Percentiles rank a stretch among this genome's conserved stretches.
phyloP scores from a whole-genome alignment of 2,797 vertebrate species.

The Eulemur albifrons region DNA sequence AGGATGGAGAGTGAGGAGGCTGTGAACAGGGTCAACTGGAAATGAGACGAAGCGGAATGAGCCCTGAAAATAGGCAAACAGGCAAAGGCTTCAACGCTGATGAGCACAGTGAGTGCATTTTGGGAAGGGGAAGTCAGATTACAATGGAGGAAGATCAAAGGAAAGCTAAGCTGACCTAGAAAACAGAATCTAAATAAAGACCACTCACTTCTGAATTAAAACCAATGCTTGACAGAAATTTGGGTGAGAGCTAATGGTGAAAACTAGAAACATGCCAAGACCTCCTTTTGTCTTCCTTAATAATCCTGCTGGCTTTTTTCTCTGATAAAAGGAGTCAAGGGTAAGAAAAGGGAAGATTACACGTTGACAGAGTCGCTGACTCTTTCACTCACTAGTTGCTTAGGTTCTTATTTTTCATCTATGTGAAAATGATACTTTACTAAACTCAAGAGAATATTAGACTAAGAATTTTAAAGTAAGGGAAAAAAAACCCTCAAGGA shows the following conservation, averaged over 20 bases:
- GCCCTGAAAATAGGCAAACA: neutral
- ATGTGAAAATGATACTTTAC: neutral
- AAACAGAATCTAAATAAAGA: neutral
- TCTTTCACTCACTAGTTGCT: neutral
- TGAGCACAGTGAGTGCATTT: neutral
- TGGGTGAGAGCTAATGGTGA: neutral
- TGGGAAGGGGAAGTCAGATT: neutral
- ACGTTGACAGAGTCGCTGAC: neutral
- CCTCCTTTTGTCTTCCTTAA: neutral
- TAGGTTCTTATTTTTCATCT: neutral
- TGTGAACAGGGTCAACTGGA: neutral
- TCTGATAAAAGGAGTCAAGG: neutral
- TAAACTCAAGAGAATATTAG: neutral
- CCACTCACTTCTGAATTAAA: neutral
- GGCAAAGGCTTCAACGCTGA: neutral
- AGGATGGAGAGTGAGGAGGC: neutral
- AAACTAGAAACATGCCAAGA: neutral
- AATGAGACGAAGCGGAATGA: neutral
- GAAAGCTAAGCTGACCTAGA: neutral
- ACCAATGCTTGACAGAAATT: neutral
- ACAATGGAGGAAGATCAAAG: neutral
- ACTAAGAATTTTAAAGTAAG: neutral
- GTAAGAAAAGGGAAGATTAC: neutral
- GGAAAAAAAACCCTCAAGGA: neutral
- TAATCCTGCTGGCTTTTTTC: neutral